Evolutionary conservation across 92 coral and sea anemone species (phyloP).

Genomic region (Phymanthus crucifer): DNA sequence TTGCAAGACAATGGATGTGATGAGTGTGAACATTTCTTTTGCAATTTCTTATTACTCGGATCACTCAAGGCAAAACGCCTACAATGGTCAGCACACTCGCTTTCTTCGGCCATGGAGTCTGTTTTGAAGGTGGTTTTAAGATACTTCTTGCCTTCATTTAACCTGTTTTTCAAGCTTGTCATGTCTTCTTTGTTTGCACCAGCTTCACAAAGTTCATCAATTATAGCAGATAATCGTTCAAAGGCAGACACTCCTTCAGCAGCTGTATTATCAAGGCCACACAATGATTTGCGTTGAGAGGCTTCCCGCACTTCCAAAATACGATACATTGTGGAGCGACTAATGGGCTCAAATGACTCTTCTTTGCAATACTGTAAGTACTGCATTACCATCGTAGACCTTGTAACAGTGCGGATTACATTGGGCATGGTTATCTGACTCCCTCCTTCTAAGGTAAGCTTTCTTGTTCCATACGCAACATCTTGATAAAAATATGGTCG

Average conservation of each 20-base stretch:
- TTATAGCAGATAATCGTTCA: constrained; percentile 28
- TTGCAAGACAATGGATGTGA: neutral
- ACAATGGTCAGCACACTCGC: constrained; percentile 34
- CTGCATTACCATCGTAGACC: constrained; percentile 11
- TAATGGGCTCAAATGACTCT: constrained; percentile 11
- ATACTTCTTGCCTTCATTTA: constrained; percentile 18
- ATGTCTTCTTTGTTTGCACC: constrained; percentile 35
- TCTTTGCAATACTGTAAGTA: constrained; percentile 10
- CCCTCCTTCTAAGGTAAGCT: constrained; percentile 6
- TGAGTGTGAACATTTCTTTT: neutral
- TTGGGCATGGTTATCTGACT: constrained; percentile 36
- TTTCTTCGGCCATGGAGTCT: constrained; percentile 19
- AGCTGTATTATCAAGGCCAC: constrained; percentile 31
- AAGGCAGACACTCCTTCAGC: constrained; percentile 37
- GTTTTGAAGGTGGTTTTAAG: constrained; percentile 22
- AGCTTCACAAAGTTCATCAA: constrained; percentile 41
- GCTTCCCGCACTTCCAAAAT: constrained; percentile 33
- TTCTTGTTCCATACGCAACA: constrained; percentile 29
- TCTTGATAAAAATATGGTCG: constrained; percentile 38
- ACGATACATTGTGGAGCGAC: constrained; percentile 16
- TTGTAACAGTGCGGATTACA: constrained; percentile 26
- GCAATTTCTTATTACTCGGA: neutral
- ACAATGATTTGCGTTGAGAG: constrained; percentile 21
- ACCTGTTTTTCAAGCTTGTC: neutral
- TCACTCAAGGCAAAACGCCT: constrained; percentile 25